These are phyloP conservation scores for Subanguina moxae DNA, from an alignment of 1,140 invertebrate genomes.

Conservation along the genomic window DNA sequence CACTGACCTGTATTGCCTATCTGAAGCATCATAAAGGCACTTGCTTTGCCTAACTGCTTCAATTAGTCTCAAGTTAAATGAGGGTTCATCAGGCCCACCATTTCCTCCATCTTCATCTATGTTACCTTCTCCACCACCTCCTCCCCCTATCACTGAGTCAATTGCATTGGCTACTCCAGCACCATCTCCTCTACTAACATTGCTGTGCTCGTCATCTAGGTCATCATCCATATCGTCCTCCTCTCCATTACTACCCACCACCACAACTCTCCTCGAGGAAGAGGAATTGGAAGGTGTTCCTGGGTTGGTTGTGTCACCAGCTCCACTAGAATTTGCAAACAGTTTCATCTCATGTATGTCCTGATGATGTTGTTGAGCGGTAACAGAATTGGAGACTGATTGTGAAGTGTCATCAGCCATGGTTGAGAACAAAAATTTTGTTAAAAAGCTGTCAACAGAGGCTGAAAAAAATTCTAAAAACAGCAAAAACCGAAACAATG, in stretches of 20 bases:
- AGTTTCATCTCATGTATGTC: too few species aligned
- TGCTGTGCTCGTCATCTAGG: neutral
- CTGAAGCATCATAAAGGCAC: slow-evolving; percentile 35
- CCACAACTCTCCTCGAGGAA: neutral
- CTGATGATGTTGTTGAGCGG: too few species aligned
- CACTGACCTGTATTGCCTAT: slow-evolving; percentile 12
- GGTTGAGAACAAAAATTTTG: too few species aligned
- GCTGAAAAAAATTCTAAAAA: too few species aligned
- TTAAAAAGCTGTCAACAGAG: too few species aligned
- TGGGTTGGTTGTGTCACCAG: too few species aligned
- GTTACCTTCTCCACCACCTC: neutral
- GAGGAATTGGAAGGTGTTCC: neutral
- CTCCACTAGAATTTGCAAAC: too few species aligned
- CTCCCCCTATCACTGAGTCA: neutral
- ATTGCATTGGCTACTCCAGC: neutral
- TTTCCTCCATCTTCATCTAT: slow-evolving; percentile 8
- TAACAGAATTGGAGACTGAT: too few species aligned
- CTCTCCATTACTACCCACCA: neutral
- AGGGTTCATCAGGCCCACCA: slow-evolving; percentile 17
- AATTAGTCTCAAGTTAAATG: slow-evolving; percentile 36
- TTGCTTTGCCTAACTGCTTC: slow-evolving; percentile 31
- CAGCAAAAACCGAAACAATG: too few species aligned
- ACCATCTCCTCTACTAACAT: neutral
- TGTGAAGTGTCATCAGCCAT: too few species aligned
- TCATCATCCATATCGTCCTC: neutral